These are phyloP conservation scores for Periplaneta americana DNA, from an alignment of 1,140 invertebrate genomes.

Conservation along the genomic window DNA sequence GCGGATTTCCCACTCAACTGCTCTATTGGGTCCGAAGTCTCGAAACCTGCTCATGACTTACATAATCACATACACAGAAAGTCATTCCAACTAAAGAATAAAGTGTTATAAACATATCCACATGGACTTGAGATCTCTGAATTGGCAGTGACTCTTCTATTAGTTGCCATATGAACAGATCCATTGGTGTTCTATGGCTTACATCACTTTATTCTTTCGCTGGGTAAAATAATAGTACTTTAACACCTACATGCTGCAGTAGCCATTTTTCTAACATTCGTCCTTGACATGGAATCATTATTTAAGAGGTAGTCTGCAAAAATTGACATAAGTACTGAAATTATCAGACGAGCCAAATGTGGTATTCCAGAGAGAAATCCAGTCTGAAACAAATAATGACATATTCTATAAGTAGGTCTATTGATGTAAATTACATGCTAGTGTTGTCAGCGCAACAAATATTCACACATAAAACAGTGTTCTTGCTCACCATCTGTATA, in stretches of 20 bases:
- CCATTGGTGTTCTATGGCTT: too few relatives aligned
- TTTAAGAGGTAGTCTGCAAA: slow-evolving; percentile 54
- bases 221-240: too few relatives aligned
- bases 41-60: too few relatives aligned
- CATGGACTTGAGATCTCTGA: too few relatives aligned
- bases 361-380: slow-evolving; percentile 59
- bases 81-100: too few relatives aligned
- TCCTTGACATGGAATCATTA: slow-evolving; percentile 49
- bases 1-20: too few relatives aligned
- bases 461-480: not conserved
- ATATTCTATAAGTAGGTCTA: not conserved
- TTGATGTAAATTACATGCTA: not conserved
- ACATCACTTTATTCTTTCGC: too few relatives aligned
- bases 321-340: slow-evolving; percentile 51
- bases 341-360: slow-evolving; percentile 54
- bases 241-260: slow-evolving; percentile 51
- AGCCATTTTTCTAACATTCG: slow-evolving; percentile 57
- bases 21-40: too few relatives aligned
- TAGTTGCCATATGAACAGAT: too few relatives aligned
- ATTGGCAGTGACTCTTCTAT: too few relatives aligned
- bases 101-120: too few relatives aligned
- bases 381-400: slow-evolving; percentile 39
- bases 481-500: slow-evolving; percentile 63
- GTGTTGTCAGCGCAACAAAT: not conserved
- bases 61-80: too few relatives aligned